phyloP scores from a whole-genome alignment of 1,140 invertebrate genomes.

The Drosophila asahinai region DNA sequence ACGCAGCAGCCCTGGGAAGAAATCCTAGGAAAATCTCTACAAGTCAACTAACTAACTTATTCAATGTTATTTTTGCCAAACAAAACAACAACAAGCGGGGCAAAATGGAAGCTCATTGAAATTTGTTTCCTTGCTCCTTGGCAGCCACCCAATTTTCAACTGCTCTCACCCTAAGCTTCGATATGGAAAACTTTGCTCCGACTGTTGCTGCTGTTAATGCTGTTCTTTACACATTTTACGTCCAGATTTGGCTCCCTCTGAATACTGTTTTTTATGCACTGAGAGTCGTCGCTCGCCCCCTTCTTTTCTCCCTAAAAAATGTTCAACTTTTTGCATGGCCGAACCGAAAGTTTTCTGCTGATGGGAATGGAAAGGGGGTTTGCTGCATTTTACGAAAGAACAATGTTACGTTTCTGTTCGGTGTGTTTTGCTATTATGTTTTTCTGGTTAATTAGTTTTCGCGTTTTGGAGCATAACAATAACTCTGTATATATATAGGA shows the following conservation, averaged over 20 bases:
- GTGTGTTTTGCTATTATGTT: conserved; percentile 8
- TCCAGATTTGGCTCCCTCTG: conserved; percentile 17
- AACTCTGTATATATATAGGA: neutral
- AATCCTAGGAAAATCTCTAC: conserved; percentile 18
- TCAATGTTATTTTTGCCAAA: conserved; percentile 23
- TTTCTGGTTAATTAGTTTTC: conserved; percentile 37
- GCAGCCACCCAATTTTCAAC: neutral
- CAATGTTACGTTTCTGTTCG: conserved; percentile 6
- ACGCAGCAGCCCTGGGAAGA: neutral
- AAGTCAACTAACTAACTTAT: conserved; percentile 38
- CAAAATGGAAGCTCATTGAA: conserved; percentile 9
- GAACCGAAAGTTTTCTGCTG: conserved; percentile 11
- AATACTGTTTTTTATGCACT: conserved; percentile 31
- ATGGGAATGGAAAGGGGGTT: too few species aligned
- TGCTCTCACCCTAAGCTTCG: conserved; percentile 1
- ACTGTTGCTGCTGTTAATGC: conserved; percentile 11
- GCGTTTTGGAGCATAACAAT: conserved; percentile 25
- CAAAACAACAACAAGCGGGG: neutral
- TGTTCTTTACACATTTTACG: conserved; percentile 39
- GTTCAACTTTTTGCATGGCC: conserved; percentile 33
- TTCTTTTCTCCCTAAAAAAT: neutral
- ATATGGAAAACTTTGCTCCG: conserved; percentile 22
- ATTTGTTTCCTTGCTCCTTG: neutral
- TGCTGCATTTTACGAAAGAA: conserved; percentile 16
- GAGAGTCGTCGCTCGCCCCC: neutral